phyloP scores from a whole-genome alignment of 2,888 invertebrate genomes.

The Gasteruption jaculator region DNA sequence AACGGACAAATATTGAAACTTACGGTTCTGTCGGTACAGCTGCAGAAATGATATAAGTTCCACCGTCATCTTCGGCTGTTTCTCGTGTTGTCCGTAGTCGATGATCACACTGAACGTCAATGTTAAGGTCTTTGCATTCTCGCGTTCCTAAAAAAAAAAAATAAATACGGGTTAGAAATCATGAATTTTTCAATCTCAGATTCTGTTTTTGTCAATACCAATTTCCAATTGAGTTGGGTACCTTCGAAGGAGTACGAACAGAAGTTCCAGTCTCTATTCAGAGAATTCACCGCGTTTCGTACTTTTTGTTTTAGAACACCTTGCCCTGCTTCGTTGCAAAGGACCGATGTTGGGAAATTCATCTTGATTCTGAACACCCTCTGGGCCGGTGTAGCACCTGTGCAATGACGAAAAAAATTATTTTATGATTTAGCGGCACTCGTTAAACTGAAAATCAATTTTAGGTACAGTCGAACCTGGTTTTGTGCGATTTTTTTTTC shows the following conservation, averaged over 20 bases:
- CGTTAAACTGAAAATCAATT: no score
- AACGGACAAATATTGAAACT: no score
- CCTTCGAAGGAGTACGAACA: slow-evolving; percentile 88
- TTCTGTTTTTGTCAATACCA: background rate
- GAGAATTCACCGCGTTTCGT: slow-evolving; percentile 79
- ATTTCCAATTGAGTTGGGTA: slow-evolving; percentile 30
- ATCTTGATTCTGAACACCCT: slow-evolving; percentile 89
- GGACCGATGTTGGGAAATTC: slow-evolving; percentile 93
- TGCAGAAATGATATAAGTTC: slow-evolving; percentile 77
- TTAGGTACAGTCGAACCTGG: no score
- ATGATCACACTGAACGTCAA: slow-evolving; percentile 89
- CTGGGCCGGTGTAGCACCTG: slow-evolving; percentile 86
- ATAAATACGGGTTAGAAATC: background rate
- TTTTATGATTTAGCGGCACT: background rate
- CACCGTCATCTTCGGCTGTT: slow-evolving; percentile 64
- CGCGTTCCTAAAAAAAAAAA: slow-evolving; percentile 57
- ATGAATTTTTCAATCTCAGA: slow-evolving; percentile 3
- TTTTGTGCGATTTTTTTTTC: no score
- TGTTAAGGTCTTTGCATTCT: slow-evolving; percentile 85
- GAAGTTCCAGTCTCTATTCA: slow-evolving; percentile 96
- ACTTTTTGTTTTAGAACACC: slow-evolving; percentile 87
- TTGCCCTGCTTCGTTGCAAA: slow-evolving; percentile 94
- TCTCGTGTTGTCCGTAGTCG: slow-evolving; percentile 54
- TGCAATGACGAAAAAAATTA: slow-evolving; percentile 25
- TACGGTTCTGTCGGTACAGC: slow-evolving; percentile 83